Conservation (phyloP, 1,140 invertebrate genomes). For the Drosophila melanogaster region DNA sequence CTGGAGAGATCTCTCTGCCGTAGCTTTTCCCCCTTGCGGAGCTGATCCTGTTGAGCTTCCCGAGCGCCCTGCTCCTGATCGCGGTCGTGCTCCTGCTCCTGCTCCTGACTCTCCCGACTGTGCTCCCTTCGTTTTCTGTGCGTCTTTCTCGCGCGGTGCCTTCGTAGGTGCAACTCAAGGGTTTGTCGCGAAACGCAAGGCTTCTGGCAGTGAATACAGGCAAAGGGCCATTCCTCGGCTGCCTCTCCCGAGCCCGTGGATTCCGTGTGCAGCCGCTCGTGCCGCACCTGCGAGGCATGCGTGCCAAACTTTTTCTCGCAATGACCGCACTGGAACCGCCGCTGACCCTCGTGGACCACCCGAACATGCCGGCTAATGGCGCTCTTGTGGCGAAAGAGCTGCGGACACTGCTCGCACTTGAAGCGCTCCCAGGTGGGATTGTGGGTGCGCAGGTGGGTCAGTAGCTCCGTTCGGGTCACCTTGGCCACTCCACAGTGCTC, state of each 20-base stretch:
- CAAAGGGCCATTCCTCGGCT: conserved; percentile 25
- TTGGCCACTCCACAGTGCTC: conserved; percentile 74
- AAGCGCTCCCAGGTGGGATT: conserved; percentile 77
- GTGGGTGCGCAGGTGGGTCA: conserved; percentile 75
- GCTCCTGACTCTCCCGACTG: not conserved
- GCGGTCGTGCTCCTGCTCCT: not conserved
- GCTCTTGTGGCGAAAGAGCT: conserved; percentile 76
- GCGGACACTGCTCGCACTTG: conserved; percentile 74
- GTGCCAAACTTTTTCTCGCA: conserved; percentile 74
- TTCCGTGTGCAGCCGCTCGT: conserved; percentile 65
- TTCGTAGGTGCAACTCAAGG: conserved; percentile 42
- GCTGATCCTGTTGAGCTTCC: not conserved
- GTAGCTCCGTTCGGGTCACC: conserved; percentile 71
- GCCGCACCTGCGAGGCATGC: conserved; percentile 71
- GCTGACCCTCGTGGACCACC: conserved; percentile 72
- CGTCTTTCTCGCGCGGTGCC: conserved; percentile 26
- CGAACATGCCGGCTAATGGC: conserved; percentile 75
- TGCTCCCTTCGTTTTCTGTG: not conserved
- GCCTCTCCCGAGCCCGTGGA: conserved; percentile 19
- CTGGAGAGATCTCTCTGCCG: not conserved
- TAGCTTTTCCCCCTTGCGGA: not conserved
- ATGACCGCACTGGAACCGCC: conserved; percentile 63
- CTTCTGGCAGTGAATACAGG: conserved; percentile 51
- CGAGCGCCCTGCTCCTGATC: not conserved
- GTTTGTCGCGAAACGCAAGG: conserved; percentile 55